phyloP scores from a whole-genome alignment of 1,140 invertebrate species.

The Lordiphosa stackelbergi region DNA sequence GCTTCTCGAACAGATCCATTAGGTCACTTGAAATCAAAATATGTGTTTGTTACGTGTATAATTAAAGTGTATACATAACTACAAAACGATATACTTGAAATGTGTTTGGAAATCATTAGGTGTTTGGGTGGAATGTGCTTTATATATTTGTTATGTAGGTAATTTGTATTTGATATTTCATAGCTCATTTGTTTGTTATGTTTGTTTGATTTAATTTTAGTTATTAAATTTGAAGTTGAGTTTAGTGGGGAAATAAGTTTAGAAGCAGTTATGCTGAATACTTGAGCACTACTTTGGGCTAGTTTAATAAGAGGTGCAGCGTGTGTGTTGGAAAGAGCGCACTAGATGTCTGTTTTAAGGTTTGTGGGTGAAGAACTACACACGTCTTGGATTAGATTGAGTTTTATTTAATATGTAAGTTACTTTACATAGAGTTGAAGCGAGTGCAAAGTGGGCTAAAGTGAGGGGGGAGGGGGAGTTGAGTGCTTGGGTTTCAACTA shows the following conservation, averaged over 20 bases:
- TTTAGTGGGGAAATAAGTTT: constrained; percentile 50
- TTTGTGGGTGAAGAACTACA: constrained; percentile 63
- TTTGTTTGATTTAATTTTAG: constrained; percentile 48
- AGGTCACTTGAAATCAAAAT: no score
- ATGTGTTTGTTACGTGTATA: neutral
- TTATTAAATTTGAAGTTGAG: constrained; percentile 49
- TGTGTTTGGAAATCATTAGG: constrained; percentile 37
- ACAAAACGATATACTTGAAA: no score
- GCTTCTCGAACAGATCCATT: no score
- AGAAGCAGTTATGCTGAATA: constrained; percentile 54
- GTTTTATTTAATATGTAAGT: constrained; percentile 20
- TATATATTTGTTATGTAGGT: constrained; percentile 66
- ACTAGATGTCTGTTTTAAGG: constrained; percentile 48
- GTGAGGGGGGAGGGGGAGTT: constrained; percentile 20
- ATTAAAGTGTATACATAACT: neutral
- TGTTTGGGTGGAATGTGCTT: constrained; percentile 57
- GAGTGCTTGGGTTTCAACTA: constrained; percentile 42
- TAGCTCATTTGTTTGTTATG: constrained; percentile 62
- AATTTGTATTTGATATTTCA: constrained; percentile 73
- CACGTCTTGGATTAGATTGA: constrained; percentile 53
- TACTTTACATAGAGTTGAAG: constrained; percentile 49
- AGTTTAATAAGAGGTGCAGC: constrained; percentile 55
- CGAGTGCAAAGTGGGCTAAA: constrained; percentile 61
- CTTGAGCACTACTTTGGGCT: constrained; percentile 51
- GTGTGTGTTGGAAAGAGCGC: constrained; percentile 59